A percentile compares a stretch with the other conserved stretches of the same genome.
Evolutionary conservation across 2,888 invertebrate genomes (phyloP).

Genomic region (Caradrina kadenii): DNA sequence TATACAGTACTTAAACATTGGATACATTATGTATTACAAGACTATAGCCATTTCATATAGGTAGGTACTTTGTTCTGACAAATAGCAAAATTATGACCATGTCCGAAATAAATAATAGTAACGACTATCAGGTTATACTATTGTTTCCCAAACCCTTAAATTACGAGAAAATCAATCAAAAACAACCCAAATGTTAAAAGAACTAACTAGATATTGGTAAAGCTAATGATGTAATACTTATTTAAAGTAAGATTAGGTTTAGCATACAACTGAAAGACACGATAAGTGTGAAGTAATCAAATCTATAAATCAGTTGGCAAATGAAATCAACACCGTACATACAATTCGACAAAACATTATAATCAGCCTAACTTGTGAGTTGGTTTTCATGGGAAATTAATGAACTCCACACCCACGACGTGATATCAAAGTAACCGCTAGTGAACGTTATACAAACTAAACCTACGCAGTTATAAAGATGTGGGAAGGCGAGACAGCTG

Average conservation of each 20-base stretch:
- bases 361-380: conserved; percentile 8
- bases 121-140: background rate
- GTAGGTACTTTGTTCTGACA: background rate
- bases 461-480: conserved; percentile 47
- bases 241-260: background rate
- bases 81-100: background rate
- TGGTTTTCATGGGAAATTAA: conserved; percentile 26
- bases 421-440: conserved; percentile 40
- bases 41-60: background rate
- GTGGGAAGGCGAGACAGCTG: conserved; percentile 60
- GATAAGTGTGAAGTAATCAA: background rate
- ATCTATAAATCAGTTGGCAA: background rate
- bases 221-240: background rate
- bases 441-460: conserved; percentile 32
- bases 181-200: too few species aligned
- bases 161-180: too few species aligned
- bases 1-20: background rate
- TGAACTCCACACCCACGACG: conserved; percentile 26
- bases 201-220: background rate
- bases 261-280: background rate
- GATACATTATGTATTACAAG: background rate
- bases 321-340: conserved; percentile 1
- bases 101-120: background rate
- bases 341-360: conserved; percentile 7
- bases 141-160: too few species aligned